phyloP scores from a whole-genome alignment of 2,888 invertebrate species.

The Drosophila heteroneura region DNA sequence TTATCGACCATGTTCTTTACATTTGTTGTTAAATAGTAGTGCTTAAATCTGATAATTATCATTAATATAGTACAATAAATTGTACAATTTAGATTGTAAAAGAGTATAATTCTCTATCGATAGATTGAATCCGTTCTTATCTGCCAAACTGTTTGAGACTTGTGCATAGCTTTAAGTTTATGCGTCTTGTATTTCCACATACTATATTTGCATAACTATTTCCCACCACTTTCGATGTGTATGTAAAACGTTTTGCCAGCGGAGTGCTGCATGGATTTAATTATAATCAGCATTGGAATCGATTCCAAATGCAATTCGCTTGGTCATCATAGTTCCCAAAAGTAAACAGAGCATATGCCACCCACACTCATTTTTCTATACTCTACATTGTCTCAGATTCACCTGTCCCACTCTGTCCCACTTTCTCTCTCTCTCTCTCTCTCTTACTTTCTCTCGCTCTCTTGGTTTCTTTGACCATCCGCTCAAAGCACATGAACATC shows the following conservation, averaged over 20 bases:
- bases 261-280: slow-evolving; percentile 75
- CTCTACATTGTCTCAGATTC: slow-evolving; percentile 32
- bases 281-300: slow-evolving; percentile 52
- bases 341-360: slow-evolving; percentile 36
- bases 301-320: slow-evolving; percentile 40
- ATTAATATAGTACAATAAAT: neutral
- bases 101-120: neutral
- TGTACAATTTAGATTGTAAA: neutral
- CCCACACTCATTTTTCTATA: slow-evolving; percentile 19
- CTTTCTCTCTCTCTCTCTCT: slow-evolving; percentile 4
- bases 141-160: slow-evolving; percentile 41
- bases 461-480: slow-evolving; percentile 12
- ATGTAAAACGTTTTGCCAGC: slow-evolving; percentile 70
- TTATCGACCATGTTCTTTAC: neutral
- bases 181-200: slow-evolving; percentile 51
- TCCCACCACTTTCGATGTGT: slow-evolving; percentile 65
- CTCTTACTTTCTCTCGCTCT: slow-evolving; percentile 8
- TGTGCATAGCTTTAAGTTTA: slow-evolving; percentile 53
- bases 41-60: neutral
- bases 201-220: slow-evolving; percentile 30
- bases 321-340: slow-evolving; percentile 34
- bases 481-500: slow-evolving; percentile 4
- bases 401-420: slow-evolving; percentile 5
- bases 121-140: neutral
- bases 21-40: neutral